These are phyloP conservation scores for Parthenolecanium corni DNA, from an alignment of 2,888 invertebrate species.

Conservation along the genomic window DNA sequence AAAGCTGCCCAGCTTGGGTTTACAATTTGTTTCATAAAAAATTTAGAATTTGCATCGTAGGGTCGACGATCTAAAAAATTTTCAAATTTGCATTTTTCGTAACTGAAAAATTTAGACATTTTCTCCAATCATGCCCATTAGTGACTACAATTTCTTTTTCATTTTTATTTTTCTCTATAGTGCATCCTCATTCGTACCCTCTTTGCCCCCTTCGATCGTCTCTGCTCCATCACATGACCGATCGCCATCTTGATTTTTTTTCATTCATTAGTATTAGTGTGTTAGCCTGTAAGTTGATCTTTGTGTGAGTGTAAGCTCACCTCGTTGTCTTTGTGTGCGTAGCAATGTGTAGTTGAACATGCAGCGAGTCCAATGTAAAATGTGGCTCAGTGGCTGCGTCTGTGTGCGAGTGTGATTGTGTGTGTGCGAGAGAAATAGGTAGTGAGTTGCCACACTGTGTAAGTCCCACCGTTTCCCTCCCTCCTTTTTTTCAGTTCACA, in stretches of 20 bases:
- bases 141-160: too few relatives aligned
- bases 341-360: background rate
- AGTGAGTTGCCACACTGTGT: slow-evolving; percentile 20
- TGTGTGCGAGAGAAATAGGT: background rate
- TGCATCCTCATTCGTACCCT: slow-evolving; percentile 30
- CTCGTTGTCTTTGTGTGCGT: background rate
- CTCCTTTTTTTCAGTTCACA: too few relatives aligned
- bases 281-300: too few relatives aligned
- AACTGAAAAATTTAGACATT: too few relatives aligned
- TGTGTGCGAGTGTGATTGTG: background rate
- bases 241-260: slow-evolving; percentile 50
- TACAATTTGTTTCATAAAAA: too few relatives aligned
- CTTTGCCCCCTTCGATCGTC: slow-evolving; percentile 17
- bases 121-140: too few relatives aligned
- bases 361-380: too few relatives aligned
- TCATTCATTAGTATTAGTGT: slow-evolving; percentile 37
- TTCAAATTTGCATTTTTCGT: too few relatives aligned
- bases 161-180: background rate
- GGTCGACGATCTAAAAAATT: too few relatives aligned
- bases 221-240: slow-evolving; percentile 47
- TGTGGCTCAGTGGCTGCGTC: too few relatives aligned
- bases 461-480: slow-evolving; percentile 16
- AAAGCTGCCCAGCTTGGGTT: too few relatives aligned
- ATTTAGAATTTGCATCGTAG: too few relatives aligned
- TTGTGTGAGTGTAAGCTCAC: background rate